These are phyloP conservation scores for Trichogramma evanescens DNA, from an alignment of 2,888 invertebrate genomes.

Conservation along the genomic window DNA sequence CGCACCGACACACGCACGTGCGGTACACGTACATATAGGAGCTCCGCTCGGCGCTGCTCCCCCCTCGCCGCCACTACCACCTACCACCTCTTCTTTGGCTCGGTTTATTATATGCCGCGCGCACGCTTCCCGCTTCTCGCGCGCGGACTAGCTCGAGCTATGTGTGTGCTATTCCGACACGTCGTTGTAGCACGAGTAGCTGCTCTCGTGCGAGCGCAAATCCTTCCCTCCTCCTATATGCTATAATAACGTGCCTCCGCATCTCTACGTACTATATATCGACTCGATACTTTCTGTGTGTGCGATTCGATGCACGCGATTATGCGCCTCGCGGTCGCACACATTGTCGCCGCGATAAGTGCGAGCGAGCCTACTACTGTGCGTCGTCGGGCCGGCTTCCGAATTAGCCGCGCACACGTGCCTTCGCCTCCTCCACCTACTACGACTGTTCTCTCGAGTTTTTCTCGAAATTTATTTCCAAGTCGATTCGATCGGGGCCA, in stretches of 20 bases:
- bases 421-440: no score
- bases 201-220: no score
- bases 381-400: no score
- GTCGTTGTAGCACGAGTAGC: not conserved
- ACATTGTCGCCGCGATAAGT: no score
- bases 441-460: no score
- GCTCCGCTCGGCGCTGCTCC: conserved; percentile 17
- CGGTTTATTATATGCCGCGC: not conserved
- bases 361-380: no score
- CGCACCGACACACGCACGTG: conserved; percentile 12
- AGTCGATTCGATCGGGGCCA: no score
- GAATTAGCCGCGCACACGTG: no score
- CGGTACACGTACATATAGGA: conserved; percentile 12
- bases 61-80: conserved; percentile 15
- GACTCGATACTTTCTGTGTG: conserved; percentile 2
- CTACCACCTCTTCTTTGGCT: conserved; percentile 4
- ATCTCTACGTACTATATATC: conserved; percentile 4
- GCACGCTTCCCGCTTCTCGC: conserved; percentile 9
- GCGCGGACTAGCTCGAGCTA: not conserved
- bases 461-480: no score
- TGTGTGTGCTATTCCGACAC: not conserved
- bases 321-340: no score
- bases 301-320: no score
- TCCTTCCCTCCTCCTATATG: conserved; percentile 2
- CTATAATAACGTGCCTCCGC: not conserved